Conservation (phyloP, 2,113 vertebrate genomes). For the Hypocryptadius cinnamomeus region DNA sequence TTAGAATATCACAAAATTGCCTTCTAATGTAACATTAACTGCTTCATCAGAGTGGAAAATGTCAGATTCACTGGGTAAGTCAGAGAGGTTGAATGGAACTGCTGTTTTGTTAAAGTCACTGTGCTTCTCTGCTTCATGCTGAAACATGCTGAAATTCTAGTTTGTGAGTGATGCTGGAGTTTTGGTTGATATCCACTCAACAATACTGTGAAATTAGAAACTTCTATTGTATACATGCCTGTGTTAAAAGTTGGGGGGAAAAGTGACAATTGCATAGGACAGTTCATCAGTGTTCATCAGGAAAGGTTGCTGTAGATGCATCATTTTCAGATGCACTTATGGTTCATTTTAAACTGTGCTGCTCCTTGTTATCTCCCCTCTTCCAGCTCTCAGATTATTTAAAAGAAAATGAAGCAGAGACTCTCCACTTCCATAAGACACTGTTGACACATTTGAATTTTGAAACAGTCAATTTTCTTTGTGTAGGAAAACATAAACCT, state of each 20-base stretch:
- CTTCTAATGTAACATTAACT: background rate
- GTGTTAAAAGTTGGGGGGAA: background rate
- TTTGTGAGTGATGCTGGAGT: background rate
- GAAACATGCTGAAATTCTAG: background rate
- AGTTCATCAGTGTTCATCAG: background rate
- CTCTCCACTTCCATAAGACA: background rate
- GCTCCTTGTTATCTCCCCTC: background rate
- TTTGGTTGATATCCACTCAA: background rate
- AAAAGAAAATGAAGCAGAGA: background rate
- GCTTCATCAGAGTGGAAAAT: background rate
- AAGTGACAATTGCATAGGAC: background rate
- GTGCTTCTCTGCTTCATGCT: background rate
- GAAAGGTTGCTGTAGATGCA: background rate
- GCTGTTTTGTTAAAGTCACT: background rate
- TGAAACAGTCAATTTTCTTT: background rate
- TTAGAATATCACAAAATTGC: background rate
- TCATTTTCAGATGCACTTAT: background rate
- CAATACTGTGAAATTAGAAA: background rate
- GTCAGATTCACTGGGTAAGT: background rate
- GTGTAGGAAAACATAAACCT: background rate
- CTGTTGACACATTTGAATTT: background rate
- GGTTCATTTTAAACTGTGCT: background rate
- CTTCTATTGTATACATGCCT: background rate
- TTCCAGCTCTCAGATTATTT: background rate
- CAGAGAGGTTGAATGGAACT: background rate